phyloP scores from a whole-genome alignment of 2,113 vertebrate genomes.

The Solea solea region DNA sequence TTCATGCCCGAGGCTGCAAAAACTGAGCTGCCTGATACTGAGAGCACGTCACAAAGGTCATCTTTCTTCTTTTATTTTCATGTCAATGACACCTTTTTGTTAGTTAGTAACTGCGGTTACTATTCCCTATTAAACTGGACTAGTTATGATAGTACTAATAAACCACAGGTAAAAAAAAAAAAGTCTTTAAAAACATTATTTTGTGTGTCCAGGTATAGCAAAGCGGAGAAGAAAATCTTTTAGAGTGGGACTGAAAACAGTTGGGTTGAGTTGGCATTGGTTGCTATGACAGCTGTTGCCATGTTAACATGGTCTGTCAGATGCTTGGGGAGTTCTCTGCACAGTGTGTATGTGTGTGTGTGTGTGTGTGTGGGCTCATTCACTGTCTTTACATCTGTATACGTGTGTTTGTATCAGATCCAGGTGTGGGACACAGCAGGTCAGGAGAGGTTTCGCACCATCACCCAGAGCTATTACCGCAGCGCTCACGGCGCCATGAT shows the following conservation, averaged over 20 bases:
- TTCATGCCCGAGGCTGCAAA: not conserved
- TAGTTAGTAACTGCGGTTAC: no score
- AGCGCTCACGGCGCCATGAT: conserved; percentile 96
- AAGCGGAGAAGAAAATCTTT: not conserved
- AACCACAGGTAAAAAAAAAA: no score
- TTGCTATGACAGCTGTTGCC: conserved; percentile 58
- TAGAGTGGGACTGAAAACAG: conserved; percentile 2
- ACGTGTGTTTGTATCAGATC: conserved; percentile 81
- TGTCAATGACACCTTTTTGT: no score
- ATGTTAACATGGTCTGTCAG: conserved; percentile 17
- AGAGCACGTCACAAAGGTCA: not conserved
- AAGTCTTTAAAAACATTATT: not conserved
- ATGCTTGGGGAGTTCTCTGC: conserved; percentile 38
- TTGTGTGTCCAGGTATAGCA: not conserved
- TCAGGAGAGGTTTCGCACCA: conserved; percentile 97
- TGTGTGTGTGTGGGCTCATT: conserved; percentile 11
- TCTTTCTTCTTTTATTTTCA: no score
- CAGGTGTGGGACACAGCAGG: conserved; percentile 99
- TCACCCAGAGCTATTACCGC: conserved; percentile 98
- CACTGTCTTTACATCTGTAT: not conserved
- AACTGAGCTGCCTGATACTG: not conserved
- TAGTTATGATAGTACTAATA: not conserved
- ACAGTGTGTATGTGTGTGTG: conserved; percentile 5
- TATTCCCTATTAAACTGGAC: no score
- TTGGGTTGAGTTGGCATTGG: conserved; percentile 3